phyloP scores from a whole-genome alignment of 2,113 vertebrate species.

The Syrrhaptes paradoxus region DNA sequence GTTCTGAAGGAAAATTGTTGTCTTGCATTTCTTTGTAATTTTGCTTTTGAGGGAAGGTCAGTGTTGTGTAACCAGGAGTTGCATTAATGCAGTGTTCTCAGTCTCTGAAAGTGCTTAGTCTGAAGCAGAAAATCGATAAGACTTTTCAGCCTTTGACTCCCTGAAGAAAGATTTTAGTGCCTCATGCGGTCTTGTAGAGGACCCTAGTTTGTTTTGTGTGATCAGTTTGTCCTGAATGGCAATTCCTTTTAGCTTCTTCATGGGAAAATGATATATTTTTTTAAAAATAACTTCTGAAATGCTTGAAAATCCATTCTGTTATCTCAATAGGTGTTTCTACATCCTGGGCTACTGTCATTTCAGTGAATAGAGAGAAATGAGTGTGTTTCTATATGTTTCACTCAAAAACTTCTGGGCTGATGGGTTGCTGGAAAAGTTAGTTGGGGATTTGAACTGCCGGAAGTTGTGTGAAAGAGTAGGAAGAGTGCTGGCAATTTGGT shows the following conservation, averaged over 20 bases:
- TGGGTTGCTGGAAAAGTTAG: not conserved
- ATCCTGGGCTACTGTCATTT: not conserved
- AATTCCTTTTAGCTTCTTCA: not conserved
- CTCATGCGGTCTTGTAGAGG: not conserved
- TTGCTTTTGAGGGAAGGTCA: not conserved
- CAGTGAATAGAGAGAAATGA: not conserved
- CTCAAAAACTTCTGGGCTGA: not conserved
- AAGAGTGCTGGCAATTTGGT: not conserved
- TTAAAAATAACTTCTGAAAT: not conserved
- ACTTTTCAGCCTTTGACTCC: not conserved
- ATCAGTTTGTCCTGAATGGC: not conserved
- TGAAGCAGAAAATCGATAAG: conserved; percentile 12
- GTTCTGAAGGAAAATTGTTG: not conserved
- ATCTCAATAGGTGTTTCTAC: rapidly evolving
- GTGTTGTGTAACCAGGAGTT: not conserved
- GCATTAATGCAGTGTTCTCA: not conserved
- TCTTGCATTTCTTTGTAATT: not conserved
- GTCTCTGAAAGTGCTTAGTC: not conserved
- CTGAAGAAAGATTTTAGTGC: not conserved
- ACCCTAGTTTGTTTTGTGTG: not conserved
- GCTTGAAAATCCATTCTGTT: not conserved
- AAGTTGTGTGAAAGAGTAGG: not conserved
- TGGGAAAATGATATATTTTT: not conserved
- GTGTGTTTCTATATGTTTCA: not conserved
- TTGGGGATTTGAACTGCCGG: not conserved